Evolutionary conservation across 1,140 invertebrate species (phyloP), one percentile per base, ranked within the genome.

Genomic region (Neuroterus valhalla): DNA sequence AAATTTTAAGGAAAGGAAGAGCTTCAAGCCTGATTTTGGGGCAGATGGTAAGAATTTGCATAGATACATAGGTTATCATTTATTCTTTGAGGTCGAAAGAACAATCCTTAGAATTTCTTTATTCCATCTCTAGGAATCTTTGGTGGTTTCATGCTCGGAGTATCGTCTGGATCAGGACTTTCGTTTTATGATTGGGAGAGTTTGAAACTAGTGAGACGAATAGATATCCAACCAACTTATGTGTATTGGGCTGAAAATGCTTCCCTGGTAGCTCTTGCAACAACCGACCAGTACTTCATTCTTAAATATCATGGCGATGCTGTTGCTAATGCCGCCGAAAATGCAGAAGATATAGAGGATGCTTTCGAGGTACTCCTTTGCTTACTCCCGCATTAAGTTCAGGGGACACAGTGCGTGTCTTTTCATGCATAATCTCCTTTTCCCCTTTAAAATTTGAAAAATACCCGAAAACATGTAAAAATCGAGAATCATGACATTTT

Each of bases 111-210:
- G 23, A 70, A 21, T 52, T 68, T 12, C n/a, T 66, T 52, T 4
- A 72, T 67, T 71, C 55, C 76, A 73, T 72, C 87, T 88, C 3
- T 78, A 96, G 97, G 94, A 70, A 99, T 99, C 69, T 99, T 97
- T 90, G 98, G 98, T 68, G 99, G 99, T 8, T 95, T 93, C 88
- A 93, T 99, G 89, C 91, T 99, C 26, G 98, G 98, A 12, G 97
- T 99, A 0, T 96, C 96, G 79, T 99, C 98, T 0, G 94, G 96
- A 2, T 96, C 96, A 67, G 98, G 98, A 1, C 91, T 99, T 70
- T 94, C 95, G 0, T 99, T 99, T 87, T 99, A 98, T 84, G 98
- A 99, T 85, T 99, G 99, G 99, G 98, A 99, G 81, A 94, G 94
- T 3, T 89, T 97, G 43, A 96, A 98, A 77, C 91, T 99, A 2